Evolutionary conservation across 2,113 vertebrate species (phyloP), one percentile per base, ranked within the genome.

Genomic region (Thunnus maccoyii): DNA sequence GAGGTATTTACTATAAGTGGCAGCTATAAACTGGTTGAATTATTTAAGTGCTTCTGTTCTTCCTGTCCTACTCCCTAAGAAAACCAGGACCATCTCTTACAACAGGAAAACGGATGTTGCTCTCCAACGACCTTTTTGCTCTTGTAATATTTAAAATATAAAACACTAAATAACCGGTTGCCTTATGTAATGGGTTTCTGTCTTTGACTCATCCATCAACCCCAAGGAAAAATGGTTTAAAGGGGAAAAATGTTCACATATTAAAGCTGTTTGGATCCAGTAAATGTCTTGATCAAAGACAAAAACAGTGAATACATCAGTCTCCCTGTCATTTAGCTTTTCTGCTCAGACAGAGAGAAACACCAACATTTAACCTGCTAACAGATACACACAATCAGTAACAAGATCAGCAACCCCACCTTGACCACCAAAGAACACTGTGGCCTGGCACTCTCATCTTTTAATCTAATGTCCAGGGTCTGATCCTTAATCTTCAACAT

Each of bases 1-100:
- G 44, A 85, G 73, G 80, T 83, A 36, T 74, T 81, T 71, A 74
- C 30, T 82, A 2, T 76, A 41, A 83, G 78, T 76, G 50, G 65
- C 71, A 52, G 48, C 64, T 55, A 67, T 64, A 62, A 78, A 69
- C 76, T 44, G 64, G 15, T 13, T 67, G 46, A 80, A 83, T 80
- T 18, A 87, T 83, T 71, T 27, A 74, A 75, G 55, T 13, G 46
- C 71, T 50, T 41, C 47, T 48, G n/a, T 25, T 22, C 22, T 48
- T 6, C 17, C 44, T 46, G 6, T 41, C 36, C 36, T 41, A 9
- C 36, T 41, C 36, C n/a, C 17, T 17, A 54, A 61, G 20, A 55
- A 41, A 44, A 41, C 15, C 48, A 50, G 41, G 41, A 50, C 30
- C 44, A 10, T 4, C 36, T 41, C 36, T 41, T 7, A 41, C 36